Evolutionary conservation across 1,140 invertebrate genomes (phyloP).

Genomic region (Liolophura sinensis): DNA sequence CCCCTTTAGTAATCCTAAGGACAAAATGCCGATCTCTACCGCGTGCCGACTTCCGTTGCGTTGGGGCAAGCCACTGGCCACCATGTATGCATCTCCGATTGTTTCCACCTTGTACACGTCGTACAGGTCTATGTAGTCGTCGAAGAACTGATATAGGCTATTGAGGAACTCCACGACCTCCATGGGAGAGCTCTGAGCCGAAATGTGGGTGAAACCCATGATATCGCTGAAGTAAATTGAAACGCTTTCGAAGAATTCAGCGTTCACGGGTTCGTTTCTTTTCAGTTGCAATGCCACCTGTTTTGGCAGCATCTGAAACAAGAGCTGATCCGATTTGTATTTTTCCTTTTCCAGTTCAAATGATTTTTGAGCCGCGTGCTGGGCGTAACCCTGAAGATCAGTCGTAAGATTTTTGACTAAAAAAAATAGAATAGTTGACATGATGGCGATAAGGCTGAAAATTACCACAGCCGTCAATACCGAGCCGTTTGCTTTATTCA

Average conservation of each 20-base stretch:
- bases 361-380: too few relatives aligned
- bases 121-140: slow-evolving; percentile 84
- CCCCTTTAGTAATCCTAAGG: too few relatives aligned
- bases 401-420: slow-evolving; percentile 17
- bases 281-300: slow-evolving; percentile 9
- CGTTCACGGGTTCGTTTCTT: slow-evolving; percentile 5
- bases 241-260: slow-evolving; percentile 8
- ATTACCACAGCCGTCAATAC: slow-evolving; percentile 16
- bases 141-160: slow-evolving; percentile 81
- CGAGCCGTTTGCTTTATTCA: slow-evolving; percentile 6
- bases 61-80: too few relatives aligned
- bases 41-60: too few relatives aligned
- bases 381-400: too few relatives aligned
- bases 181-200: slow-evolving; percentile 81
- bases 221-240: slow-evolving; percentile 75
- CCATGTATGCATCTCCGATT: too few relatives aligned
- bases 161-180: slow-evolving; percentile 65
- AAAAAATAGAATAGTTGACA: slow-evolving; percentile 16
- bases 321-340: too few relatives aligned
- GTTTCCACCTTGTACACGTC: slow-evolving; percentile 71
- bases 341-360: too few relatives aligned
- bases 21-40: too few relatives aligned
- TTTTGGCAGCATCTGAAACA: slow-evolving; percentile 17
- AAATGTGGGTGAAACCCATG: slow-evolving; percentile 75
- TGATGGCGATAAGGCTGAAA: slow-evolving; percentile 15